Evolutionary conservation across 2,888 invertebrate species (phyloP), one percentile per base, ranked within the genome.

Genomic region (Eledone cirrhosa): DNA sequence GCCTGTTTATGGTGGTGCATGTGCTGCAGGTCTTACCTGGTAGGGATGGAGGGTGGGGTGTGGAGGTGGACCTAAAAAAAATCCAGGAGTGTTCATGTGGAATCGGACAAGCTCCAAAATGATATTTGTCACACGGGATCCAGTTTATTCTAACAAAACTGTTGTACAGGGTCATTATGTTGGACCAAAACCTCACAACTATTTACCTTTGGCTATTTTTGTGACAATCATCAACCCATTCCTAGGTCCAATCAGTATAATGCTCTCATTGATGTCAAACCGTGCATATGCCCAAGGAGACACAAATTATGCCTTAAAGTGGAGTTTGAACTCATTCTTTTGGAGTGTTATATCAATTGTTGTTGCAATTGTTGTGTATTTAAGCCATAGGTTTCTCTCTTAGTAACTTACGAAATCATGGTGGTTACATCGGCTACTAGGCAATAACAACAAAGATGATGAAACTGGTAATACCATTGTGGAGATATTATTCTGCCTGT

Each of bases 251-350:
- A 78, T 87, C 53, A 86, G 86, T 41, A 80, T 88, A 19, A 31
- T 88, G 16, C 87, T 88, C 82, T 79, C 87, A 88, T 87, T 83
- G 27, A 84, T 87, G 86, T 88, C 88, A 48, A 80, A 79, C 29
- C 81, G 85, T 48, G 81, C 87, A 0, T 88, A 86, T 78, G 77
- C 41, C 41, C 80, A 82, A 33, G 87, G 86, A n/a, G 88, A 88
- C 79, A 65, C 87, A 29, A 83, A 83, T 47, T 87, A 86, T 67
- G 83, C 88, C 13, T 75, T 84, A 63, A 87, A 88, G 78, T 88
- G 87, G 86, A 85, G 84, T 41, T 83, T 84, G 77, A 86, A 87
- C 67, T 84, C 88, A 22, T 86, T 88, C 78, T 84, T 87, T 72
- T 81, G 84, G 47, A 80, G 85, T 77, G 87, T 87, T 82, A 80